Evolutionary conservation across 1,140 invertebrate species (phyloP), one percentile per base, ranked within the genome.

Genomic region (Elysia chlorotica): DNA sequence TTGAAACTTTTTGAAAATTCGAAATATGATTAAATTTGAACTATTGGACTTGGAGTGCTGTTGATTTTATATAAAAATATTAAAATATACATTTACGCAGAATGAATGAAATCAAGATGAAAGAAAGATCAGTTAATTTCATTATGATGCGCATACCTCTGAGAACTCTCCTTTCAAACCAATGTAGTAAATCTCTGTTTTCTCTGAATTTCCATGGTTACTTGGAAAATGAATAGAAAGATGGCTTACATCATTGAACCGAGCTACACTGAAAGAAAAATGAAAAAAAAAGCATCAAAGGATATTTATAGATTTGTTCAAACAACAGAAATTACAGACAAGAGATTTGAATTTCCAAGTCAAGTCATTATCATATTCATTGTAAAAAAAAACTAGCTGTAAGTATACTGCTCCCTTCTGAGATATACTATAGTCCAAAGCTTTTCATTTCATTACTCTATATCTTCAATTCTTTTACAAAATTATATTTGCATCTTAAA

Each of bases 211-310:
- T 17, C 69, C 69, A 31, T 71, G 69, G 38, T 71, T 71, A 33
- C 69, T 71, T 35, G 69, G 69, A 33, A 71, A 71, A 35, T 71
- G 69, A 23, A 71, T 71, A 25, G 69, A 71, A 30, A 71, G 25
- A 28, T 71, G 69, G 19, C 33, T 28, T 25, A 71, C 59, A 71
- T 71, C 69, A 71, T 38, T 63, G 37, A 71, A 71, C 30, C 69
- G 38, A 21, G 69, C 69, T 23, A 71, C 69, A 57, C 69, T 71
- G 33, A 0, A 30, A 23, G 38, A n/a, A 31, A 25, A 48, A 48
- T 10, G 41, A n/a, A n/a, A n/a, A n/a, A n/a, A n/a, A n/a, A n/a
- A n/a, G n/a, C n/a, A n/a, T n/a, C n/a, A n/a, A n/a, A n/a, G n/a
- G n/a, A n/a, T n/a, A n/a, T n/a, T n/a, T n/a, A n/a, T n/a, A n/a